These are phyloP conservation scores for Styela clava DNA, from an alignment of 23 tunicate genomes.

Conservation along the genomic window DNA sequence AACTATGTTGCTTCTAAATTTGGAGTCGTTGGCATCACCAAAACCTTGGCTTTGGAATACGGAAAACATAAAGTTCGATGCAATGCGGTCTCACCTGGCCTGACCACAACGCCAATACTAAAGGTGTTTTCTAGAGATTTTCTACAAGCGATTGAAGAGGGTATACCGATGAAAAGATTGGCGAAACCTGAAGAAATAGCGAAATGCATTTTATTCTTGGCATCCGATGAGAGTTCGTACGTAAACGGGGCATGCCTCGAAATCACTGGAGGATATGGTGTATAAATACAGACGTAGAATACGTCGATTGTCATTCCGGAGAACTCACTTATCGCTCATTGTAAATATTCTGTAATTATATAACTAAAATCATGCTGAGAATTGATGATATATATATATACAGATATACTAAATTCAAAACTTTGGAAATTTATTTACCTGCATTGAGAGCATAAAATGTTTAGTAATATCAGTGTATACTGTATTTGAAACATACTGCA, in stretches of 20 bases:
- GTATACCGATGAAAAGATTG: background rate
- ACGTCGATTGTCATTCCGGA: background rate
- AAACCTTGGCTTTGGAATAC: conserved; percentile 54
- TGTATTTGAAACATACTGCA: too few relatives aligned
- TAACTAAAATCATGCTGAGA: background rate
- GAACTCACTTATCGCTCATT: background rate
- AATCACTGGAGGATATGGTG: conserved; percentile 13
- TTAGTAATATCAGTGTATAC: too few relatives aligned
- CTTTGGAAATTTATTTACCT: too few relatives aligned
- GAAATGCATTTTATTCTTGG: background rate
- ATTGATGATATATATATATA: too few relatives aligned
- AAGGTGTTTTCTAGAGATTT: background rate
- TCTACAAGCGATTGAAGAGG: background rate
- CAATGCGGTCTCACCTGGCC: conserved; percentile 12
- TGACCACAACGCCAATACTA: background rate
- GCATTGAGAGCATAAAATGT: too few relatives aligned
- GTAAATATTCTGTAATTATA: background rate
- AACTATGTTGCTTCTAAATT: conserved; percentile 85
- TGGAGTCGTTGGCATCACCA: conserved; percentile 72
- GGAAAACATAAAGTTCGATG: conserved; percentile 28
- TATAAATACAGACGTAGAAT: too few relatives aligned
- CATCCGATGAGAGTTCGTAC: conserved; percentile 13
- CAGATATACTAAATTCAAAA: too few relatives aligned
- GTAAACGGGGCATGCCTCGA: conserved; percentile 7
- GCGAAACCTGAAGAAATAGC: background rate